Percentiles rank a stretch among this genome's conserved stretches.
Evolutionary conservation across 2,888 invertebrate species (phyloP).

Genomic region (Eilema caniola): DNA sequence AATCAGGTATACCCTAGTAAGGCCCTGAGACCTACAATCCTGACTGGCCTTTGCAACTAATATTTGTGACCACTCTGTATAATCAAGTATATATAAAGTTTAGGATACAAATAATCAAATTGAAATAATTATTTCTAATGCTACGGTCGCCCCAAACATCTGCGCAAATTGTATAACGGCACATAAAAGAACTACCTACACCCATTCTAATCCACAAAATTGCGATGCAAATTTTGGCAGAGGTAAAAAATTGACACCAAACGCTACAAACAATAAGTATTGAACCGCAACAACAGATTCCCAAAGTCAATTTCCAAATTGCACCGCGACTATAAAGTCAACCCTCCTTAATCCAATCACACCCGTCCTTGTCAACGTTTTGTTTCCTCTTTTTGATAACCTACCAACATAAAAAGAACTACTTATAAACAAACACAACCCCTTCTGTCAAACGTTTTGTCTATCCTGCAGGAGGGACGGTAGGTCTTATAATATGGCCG

Average conservation of each 20-base stretch:
- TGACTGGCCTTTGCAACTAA: too few species aligned
- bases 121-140: background rate
- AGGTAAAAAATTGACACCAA: slow-evolving; percentile 75
- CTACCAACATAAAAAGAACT: slow-evolving; percentile 65
- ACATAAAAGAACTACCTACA: slow-evolving; percentile 24
- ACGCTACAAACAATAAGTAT: slow-evolving; percentile 70
- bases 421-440: slow-evolving; percentile 35
- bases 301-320: slow-evolving; percentile 85
- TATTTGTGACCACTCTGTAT: too few species aligned
- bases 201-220: slow-evolving; percentile 64
- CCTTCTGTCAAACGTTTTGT: slow-evolving; percentile 5
- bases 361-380: slow-evolving; percentile 85
- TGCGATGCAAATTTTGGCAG: slow-evolving; percentile 63
- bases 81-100: background rate
- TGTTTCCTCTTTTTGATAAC: slow-evolving; percentile 77
- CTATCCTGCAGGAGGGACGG: slow-evolving; percentile 36
- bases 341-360: slow-evolving; percentile 86
- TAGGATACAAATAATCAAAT: background rate
- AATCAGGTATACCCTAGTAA: too few species aligned
- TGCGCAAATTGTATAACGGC: slow-evolving; percentile 28
- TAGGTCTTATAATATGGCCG: slow-evolving; percentile 63
- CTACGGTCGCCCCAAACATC: background rate
- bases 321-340: slow-evolving; percentile 82
- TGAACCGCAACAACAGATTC: slow-evolving; percentile 80
- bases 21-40: too few species aligned